These are phyloP conservation scores for Hirtodrosophila trivittata DNA, from an alignment of 2,888 invertebrate species.

Conservation along the genomic window DNA sequence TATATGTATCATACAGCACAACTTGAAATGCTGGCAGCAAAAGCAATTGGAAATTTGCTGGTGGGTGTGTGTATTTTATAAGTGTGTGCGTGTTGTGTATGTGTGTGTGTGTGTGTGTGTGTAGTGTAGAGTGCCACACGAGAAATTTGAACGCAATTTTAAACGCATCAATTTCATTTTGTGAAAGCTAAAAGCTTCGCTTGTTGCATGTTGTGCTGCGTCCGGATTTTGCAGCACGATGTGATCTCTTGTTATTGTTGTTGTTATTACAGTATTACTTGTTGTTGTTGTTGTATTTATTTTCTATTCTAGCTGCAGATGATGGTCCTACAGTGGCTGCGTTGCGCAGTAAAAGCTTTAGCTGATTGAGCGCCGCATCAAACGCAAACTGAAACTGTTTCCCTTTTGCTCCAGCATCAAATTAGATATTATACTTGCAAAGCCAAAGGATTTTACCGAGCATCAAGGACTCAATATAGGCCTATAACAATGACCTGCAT, in stretches of 20 bases:
- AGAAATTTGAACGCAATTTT: slow-evolving; percentile 74
- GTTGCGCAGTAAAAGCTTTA: not conserved
- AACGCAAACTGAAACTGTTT: too few species aligned
- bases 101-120: slow-evolving; percentile 9
- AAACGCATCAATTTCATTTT: slow-evolving; percentile 79
- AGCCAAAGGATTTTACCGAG: too few species aligned
- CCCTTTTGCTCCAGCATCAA: too few species aligned
- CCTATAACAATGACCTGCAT: too few species aligned
- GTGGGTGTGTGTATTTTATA: not conserved
- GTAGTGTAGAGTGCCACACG: slow-evolving; percentile 35
- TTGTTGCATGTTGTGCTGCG: slow-evolving; percentile 63
- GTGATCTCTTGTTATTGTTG: slow-evolving; percentile 47
- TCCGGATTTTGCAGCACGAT: slow-evolving; percentile 57
- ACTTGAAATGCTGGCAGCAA: not conserved
- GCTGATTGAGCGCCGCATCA: not conserved
- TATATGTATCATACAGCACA: not conserved
- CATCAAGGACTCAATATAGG: too few species aligned
- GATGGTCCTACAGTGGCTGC: not conserved
- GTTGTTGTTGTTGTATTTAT: slow-evolving; percentile 21
- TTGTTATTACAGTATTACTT: slow-evolving; percentile 19
- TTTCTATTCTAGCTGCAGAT: not conserved
- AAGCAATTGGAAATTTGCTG: slow-evolving; percentile 3
- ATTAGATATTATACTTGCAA: too few species aligned
- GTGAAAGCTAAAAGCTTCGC: slow-evolving; percentile 67
- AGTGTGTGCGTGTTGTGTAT: slow-evolving; percentile 8